A percentile compares a stretch with the other conserved stretches of the same genome.
These are phyloP conservation scores for Nymphalis io DNA, from an alignment of 1,140 invertebrate genomes.

Conservation along the genomic window DNA sequence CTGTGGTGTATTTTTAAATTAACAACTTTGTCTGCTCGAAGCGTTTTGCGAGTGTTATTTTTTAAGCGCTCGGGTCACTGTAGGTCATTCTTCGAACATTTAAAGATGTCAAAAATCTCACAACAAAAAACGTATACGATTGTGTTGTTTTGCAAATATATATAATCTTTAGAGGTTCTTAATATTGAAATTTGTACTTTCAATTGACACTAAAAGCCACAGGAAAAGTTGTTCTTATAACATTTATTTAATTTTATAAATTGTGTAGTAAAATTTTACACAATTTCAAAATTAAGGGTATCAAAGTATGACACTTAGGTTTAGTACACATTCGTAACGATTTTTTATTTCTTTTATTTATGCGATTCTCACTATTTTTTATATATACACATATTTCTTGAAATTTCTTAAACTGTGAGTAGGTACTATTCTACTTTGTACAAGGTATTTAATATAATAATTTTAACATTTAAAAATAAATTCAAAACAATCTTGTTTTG, in stretches of 20 bases:
- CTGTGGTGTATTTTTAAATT: constrained; percentile 8
- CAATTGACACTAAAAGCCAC: constrained; percentile 19
- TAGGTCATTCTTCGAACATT: constrained; percentile 14
- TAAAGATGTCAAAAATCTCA: constrained; percentile 3
- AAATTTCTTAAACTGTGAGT: no score
- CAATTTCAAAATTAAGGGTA: constrained; percentile 16
- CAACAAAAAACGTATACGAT: neutral
- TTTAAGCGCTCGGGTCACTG: constrained; percentile 9
- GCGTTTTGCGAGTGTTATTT: constrained; percentile 11
- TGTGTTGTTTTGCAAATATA: neutral
- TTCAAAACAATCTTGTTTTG: no score
- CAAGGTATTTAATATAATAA: no score
- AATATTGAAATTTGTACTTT: constrained; percentile 12
- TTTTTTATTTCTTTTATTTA: neutral
- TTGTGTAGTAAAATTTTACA: neutral
- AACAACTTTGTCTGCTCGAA: neutral
- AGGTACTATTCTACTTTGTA: no score
- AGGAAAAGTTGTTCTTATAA: constrained; percentile 26
- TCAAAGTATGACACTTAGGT: neutral
- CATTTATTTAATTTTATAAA: constrained; percentile 16
- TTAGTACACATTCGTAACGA: neutral
- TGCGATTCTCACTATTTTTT: neutral
- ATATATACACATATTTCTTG: no score
- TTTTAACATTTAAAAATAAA: no score
- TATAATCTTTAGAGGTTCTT: constrained; percentile 2